Base-by-base conservation (phyloP, 1,140 invertebrate genomes). In the Euschistus heros region DNA sequence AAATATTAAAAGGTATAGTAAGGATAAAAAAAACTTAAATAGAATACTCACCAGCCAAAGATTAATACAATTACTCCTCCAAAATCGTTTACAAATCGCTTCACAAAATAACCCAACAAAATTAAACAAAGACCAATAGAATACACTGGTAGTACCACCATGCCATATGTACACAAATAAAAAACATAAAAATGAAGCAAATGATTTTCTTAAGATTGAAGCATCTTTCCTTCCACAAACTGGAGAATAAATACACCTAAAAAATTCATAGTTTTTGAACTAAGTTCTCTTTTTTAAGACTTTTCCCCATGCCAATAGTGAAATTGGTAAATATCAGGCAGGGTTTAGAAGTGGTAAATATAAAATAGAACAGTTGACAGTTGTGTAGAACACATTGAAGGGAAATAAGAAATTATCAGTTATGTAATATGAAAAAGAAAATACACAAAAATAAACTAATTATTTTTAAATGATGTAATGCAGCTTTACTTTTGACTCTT, bases 81-180 rank as follows among this genome's bases (percentile, higher is more conserved):
- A 77, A 46, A 83, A 67, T 30, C 66, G 67, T 71, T 78, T 80
- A 0, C 75, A 82, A 24, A 84, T 59, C 63, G 80, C 78, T 77
- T 94, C 92, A 22, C 90, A 74, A 6, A 80, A 76, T 26, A 94
- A 77, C 46, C 89, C 90, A 15, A 86, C 69, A 72, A 86, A 94
- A 76, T 96, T 96, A 0, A 93, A 74, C 10, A 84, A 65, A 7
- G 88, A 82, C 93, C 94, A 97, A 66, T 91, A 78, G 66, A 94
- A 82, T 68, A 95, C 86, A 70, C 86, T 84, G 26, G 77, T 78
- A 55, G 85, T 81, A 20, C 85, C 81, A 17, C 92, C 92, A 75
- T 97, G 94, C 94, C 93, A 97, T 47, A 92, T 72, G 72, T 86
- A 92, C 1, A 97, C 86, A 76, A 94, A 96, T 18, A 77, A 70